Percentiles rank a stretch among this genome's conserved stretches.
Evolutionary conservation across 2,888 invertebrate genomes (phyloP).

Genomic region (Timema cristinae): DNA sequence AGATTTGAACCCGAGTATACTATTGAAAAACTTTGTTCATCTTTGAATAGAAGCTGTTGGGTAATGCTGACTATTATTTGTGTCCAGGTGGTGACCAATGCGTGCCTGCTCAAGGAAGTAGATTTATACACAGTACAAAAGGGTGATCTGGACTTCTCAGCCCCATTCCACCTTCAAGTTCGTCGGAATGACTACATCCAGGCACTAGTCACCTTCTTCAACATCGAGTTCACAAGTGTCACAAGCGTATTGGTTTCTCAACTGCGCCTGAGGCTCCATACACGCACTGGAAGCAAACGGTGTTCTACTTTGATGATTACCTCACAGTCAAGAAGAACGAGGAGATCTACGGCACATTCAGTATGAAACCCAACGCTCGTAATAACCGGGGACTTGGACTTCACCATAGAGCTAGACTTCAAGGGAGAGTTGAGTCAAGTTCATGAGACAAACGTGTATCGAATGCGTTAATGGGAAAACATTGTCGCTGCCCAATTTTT

Average conservation of each 20-base stretch:
- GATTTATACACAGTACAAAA: slow-evolving; percentile 98
- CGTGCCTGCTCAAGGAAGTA: slow-evolving; percentile 93
- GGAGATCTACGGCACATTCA: slow-evolving; percentile 86
- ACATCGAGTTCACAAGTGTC: slow-evolving; percentile 99
- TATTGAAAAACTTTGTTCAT: too few relatives aligned
- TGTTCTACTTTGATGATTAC: slow-evolving; percentile 96
- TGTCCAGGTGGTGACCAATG: slow-evolving; percentile 82
- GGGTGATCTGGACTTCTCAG: slow-evolving; percentile 86
- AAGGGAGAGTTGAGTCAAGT: slow-evolving; percentile 84
- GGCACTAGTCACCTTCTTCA: slow-evolving; percentile 98
- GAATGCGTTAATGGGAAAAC: slow-evolving; percentile 66
- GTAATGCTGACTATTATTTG: too few relatives aligned
- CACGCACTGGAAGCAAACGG: slow-evolving; percentile 99
- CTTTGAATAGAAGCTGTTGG: too few relatives aligned
- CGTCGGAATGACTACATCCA: slow-evolving; percentile 94
- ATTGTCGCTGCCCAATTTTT: slow-evolving; percentile 5
- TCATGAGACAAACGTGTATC: slow-evolving; percentile 78
- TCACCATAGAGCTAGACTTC: slow-evolving; percentile 88
- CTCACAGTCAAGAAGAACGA: slow-evolving; percentile 96
- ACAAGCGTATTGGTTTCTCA: slow-evolving; percentile 96
- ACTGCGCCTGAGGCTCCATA: slow-evolving; percentile 97
- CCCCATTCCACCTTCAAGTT: slow-evolving; percentile 74
- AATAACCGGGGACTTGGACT: slow-evolving; percentile 98
- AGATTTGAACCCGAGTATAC: too few relatives aligned
- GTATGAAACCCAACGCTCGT: slow-evolving; percentile 91